Conservation (phyloP, 2,888 invertebrate genomes). For the Xanthostigma xanthostigma region DNA sequence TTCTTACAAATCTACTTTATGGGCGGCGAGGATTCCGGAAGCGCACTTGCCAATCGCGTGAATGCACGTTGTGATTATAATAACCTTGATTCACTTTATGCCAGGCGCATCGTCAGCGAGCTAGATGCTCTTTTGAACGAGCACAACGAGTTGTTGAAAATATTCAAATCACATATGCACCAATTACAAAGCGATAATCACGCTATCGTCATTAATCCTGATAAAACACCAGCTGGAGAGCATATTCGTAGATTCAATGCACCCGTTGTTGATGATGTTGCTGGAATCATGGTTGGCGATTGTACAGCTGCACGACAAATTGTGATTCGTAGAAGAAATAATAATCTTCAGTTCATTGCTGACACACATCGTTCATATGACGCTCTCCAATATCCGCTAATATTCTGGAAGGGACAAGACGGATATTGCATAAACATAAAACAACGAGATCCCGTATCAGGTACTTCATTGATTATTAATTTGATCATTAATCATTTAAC, state of each 20-base stretch:
- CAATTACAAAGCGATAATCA: slow-evolving; percentile 18
- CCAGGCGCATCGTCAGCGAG: slow-evolving; percentile 14
- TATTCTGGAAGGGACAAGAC: slow-evolving; percentile 16
- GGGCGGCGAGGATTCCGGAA: slow-evolving; percentile 7
- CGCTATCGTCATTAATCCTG: slow-evolving; percentile 17
- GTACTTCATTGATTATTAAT: slow-evolving; percentile 8
- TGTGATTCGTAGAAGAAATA: slow-evolving; percentile 15
- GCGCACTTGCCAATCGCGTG: slow-evolving; percentile 7
- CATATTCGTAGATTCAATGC: slow-evolving; percentile 23
- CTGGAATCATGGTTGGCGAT: slow-evolving; percentile 18
- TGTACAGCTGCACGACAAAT: slow-evolving; percentile 13
- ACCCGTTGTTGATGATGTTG: slow-evolving; percentile 19
- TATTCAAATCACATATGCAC: slow-evolving; percentile 20
- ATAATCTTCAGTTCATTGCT: slow-evolving; percentile 14
- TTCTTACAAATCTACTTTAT: slow-evolving; percentile 21
- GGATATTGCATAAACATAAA: slow-evolving; percentile 14
- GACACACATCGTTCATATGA: slow-evolving; percentile 17
- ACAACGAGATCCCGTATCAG: slow-evolving; percentile 9
- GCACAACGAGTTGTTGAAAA: slow-evolving; percentile 19
- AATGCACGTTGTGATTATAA: slow-evolving; percentile 11
- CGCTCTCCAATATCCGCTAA: slow-evolving; percentile 18
- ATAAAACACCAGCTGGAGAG: slow-evolving; percentile 20
- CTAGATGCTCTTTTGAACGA: slow-evolving; percentile 17
- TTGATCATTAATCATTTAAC: slow-evolving; percentile 3
- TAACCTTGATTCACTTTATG: slow-evolving; percentile 12